Evolutionary conservation across 2,888 invertebrate genomes (phyloP).

Genomic region (Drosophila mettleri): DNA sequence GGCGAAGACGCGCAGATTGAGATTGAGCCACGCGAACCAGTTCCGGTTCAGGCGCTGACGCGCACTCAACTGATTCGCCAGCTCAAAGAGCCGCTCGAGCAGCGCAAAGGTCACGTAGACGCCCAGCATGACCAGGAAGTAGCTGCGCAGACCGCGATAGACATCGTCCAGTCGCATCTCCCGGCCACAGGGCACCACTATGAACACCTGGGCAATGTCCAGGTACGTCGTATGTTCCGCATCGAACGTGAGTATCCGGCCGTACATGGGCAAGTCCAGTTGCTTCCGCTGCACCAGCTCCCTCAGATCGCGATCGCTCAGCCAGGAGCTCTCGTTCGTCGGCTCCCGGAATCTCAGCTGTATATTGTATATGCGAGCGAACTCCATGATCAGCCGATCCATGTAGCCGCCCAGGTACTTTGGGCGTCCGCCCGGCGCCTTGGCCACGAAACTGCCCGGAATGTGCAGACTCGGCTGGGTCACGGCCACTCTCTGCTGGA

Average conservation of each 20-base stretch:
- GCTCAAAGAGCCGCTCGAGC: conserved; percentile 22
- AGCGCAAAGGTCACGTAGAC: conserved; percentile 30
- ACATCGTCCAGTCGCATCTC: conserved; percentile 19
- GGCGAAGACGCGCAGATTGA: conserved; percentile 4
- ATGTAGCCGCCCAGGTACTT: conserved; percentile 1
- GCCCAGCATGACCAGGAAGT: conserved; percentile 14
- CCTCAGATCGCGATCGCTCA: not conserved
- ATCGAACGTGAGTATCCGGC: no score
- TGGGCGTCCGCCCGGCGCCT: not conserved
- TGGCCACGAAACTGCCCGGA: conserved; percentile 2
- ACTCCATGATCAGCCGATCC: conserved; percentile 8
- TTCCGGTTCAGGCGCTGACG: not conserved
- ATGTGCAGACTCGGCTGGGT: not conserved
- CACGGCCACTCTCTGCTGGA: conserved; percentile 4
- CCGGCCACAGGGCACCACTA: conserved; percentile 43
- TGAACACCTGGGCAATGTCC: not conserved
- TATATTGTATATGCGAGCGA: conserved; percentile 18
- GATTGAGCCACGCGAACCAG: not conserved
- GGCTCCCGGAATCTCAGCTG: not conserved
- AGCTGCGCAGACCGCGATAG: conserved; percentile 1
- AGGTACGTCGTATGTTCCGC: not conserved
- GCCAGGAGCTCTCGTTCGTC: not conserved
- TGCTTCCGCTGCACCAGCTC: not conserved
- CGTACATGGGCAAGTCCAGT: conserved; percentile 25
- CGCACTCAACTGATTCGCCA: not conserved